Conservation (phyloP, 1,140 invertebrate species). For the Idris sp. region DNA sequence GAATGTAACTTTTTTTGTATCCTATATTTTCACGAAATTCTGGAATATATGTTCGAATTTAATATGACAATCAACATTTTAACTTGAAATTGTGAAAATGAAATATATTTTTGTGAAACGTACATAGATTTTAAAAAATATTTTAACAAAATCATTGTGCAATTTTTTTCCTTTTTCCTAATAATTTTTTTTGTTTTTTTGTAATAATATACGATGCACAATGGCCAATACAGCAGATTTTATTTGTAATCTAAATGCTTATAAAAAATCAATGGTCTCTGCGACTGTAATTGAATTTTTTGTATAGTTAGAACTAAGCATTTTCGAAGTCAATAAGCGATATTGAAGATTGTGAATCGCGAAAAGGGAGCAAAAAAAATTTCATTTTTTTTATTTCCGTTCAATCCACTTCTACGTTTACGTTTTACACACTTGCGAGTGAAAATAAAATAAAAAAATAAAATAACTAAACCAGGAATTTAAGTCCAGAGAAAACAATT, state of each 20-base stretch:
- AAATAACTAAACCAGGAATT: constrained; percentile 17
- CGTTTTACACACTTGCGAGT: constrained; percentile 27
- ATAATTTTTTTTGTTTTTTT: too few relatives aligned
- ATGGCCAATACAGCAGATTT: not conserved
- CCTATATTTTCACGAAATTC: too few relatives aligned
- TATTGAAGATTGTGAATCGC: constrained; percentile 13
- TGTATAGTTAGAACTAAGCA: constrained; percentile 6
- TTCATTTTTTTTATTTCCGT: constrained; percentile 31
- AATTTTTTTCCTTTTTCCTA: not conserved
- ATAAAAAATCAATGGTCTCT: constrained; percentile 5
- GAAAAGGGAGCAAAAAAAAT: constrained; percentile 4
- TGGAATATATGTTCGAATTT: too few relatives aligned
- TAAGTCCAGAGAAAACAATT: constrained; percentile 1
- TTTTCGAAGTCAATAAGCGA: constrained; percentile 29
- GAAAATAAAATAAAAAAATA: constrained; percentile 23
- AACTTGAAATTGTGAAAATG: too few relatives aligned
- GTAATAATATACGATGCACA: too few relatives aligned
- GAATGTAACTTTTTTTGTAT: too few relatives aligned
- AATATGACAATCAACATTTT: too few relatives aligned
- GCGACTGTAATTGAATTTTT: constrained; percentile 8
- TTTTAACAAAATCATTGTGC: too few relatives aligned
- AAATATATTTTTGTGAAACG: too few relatives aligned
- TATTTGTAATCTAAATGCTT: not conserved
- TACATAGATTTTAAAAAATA: too few relatives aligned
- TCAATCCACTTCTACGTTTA: constrained; percentile 35